Conservation (phyloP, 2,888 invertebrate species). For the Megalurothrips usitatus region DNA sequence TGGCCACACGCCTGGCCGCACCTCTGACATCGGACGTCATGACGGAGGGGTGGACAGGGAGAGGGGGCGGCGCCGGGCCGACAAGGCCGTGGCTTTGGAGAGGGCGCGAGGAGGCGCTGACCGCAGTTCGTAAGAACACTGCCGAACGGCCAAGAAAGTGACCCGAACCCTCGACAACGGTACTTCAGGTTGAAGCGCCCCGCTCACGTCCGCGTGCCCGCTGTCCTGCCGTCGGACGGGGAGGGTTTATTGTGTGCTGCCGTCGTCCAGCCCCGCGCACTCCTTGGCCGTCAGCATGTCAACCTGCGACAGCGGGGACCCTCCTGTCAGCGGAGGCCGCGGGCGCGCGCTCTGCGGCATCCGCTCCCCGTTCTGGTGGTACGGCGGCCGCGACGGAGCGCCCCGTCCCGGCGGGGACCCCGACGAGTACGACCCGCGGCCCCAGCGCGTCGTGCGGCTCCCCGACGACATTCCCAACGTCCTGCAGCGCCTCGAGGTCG, state of each 20-base stretch:
- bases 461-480: background rate
- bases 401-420: background rate
- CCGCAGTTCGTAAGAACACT: background rate
- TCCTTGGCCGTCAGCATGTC: background rate
- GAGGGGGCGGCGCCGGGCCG: background rate
- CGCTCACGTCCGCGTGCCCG: no score
- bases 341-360: background rate
- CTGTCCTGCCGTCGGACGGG: no score
- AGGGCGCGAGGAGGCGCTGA: background rate
- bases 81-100: background rate
- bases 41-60: background rate
- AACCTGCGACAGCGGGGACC: background rate
- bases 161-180: background rate
- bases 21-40: no score
- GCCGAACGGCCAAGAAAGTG: background rate
- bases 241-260: background rate
- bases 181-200: no score
- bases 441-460: background rate
- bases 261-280: background rate
- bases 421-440: slow-evolving; percentile 4
- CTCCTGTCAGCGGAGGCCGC: background rate
- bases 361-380: slow-evolving; percentile 8
- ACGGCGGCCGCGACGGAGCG: background rate
- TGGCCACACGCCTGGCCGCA: no score
- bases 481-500: background rate